Conservation (phyloP, 1,140 invertebrate genomes). For the Ylistrum balloti region DNA sequence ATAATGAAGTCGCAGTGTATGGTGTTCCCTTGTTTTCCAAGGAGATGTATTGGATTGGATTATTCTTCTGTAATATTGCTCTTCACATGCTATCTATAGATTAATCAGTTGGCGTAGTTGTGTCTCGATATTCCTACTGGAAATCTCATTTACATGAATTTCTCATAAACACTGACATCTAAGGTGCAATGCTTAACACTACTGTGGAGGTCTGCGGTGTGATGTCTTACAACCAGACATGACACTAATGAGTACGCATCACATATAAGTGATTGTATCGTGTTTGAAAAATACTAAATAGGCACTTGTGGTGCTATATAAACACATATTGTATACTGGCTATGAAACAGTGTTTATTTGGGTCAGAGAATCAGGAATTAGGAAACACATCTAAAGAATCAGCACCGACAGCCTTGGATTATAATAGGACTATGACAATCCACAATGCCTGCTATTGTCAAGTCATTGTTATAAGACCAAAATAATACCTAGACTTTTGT, state of each 20-base stretch:
- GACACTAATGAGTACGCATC: background rate
- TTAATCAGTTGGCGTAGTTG: background rate
- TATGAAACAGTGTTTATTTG: no score
- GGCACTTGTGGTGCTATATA: background rate
- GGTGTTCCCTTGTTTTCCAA: background rate
- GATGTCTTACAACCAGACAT: background rate
- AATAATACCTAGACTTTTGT: no score
- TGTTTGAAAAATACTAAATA: background rate
- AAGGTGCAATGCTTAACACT: background rate
- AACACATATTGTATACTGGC: no score
- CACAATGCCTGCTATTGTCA: no score
- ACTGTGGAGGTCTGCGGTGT: background rate
- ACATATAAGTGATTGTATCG: background rate
- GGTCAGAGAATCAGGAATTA: no score
- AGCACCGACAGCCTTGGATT: no score
- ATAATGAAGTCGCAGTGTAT: background rate
- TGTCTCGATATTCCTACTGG: background rate
- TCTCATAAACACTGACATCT: background rate
- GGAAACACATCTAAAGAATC: no score
- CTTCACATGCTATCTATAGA: conserved; percentile 5
- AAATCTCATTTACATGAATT: background rate
- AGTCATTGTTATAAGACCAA: no score
- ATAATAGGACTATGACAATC: no score
- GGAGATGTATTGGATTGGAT: background rate
- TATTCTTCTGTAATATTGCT: background rate